Evolutionary conservation across 2,888 invertebrate species (phyloP).

Genomic region (Stictocephala bisonia): DNA sequence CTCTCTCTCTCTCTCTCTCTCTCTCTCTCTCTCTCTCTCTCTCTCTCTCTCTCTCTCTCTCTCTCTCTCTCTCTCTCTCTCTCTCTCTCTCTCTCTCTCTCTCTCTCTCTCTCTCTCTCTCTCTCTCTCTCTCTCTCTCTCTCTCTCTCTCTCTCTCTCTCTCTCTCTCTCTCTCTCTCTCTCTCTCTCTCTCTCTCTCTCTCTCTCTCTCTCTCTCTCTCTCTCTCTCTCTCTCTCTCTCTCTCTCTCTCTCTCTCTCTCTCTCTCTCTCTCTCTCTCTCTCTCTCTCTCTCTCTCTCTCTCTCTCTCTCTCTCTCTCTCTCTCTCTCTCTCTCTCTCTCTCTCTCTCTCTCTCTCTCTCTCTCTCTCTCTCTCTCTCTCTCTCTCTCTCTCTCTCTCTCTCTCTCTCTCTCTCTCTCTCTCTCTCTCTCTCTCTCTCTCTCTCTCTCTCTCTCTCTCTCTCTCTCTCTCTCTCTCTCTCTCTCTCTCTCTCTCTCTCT

Average conservation of each 20-base stretch:
- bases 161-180: conserved; percentile 30
- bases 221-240: neutral
- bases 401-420: conserved; percentile 23
- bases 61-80: neutral
- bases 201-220: conserved; percentile 32
- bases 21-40: neutral
- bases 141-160: neutral
- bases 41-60: neutral
- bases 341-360: neutral
- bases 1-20: neutral
- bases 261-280: neutral
- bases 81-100: no score
- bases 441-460: conserved; percentile 39
- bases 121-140: neutral
- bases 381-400: neutral
- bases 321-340: neutral
- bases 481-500: conserved; percentile 37
- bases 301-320: neutral
- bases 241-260: neutral
- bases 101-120: neutral
- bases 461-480: conserved; percentile 39
- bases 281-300: neutral
- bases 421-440: conserved; percentile 33
- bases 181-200: conserved; percentile 27
- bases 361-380: neutral